These are phyloP conservation scores for Corvus hawaiiensis DNA, from an alignment of 2,113 vertebrate species.

Conservation along the genomic window DNA sequence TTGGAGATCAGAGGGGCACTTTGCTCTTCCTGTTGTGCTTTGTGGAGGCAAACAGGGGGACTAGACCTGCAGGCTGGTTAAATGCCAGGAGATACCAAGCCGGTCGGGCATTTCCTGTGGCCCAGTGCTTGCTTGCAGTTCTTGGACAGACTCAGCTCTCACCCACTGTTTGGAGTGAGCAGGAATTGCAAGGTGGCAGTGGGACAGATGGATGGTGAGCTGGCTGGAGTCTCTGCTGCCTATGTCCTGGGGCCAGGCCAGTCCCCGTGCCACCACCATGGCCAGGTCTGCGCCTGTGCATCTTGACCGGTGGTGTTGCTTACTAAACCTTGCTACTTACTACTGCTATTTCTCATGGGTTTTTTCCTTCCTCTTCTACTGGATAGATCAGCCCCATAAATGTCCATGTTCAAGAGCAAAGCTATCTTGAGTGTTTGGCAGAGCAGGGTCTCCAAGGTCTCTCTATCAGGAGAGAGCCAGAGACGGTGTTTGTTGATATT, in stretches of 20 bases:
- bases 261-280: rapidly evolving
- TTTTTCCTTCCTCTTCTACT: not conserved
- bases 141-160: not conserved
- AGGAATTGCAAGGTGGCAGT: not conserved
- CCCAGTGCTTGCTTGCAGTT: not conserved
- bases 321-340: not conserved
- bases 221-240: not conserved
- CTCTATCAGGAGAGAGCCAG: not conserved
- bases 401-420: not conserved
- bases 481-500: not conserved
- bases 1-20: not conserved
- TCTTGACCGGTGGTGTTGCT: not conserved
- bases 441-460: not conserved
- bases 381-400: not conserved
- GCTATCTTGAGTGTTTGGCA: not conserved
- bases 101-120: not conserved
- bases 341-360: not conserved
- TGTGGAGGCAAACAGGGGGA: not conserved
- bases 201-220: not conserved
- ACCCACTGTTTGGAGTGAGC: not conserved
- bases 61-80: not conserved
- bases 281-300: not conserved
- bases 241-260: not conserved
- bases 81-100: not conserved
- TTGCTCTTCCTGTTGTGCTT: not conserved